These are phyloP conservation scores for Rhagophthalmus giganteus DNA, from an alignment of 2,888 invertebrate species.

Conservation along the genomic window DNA sequence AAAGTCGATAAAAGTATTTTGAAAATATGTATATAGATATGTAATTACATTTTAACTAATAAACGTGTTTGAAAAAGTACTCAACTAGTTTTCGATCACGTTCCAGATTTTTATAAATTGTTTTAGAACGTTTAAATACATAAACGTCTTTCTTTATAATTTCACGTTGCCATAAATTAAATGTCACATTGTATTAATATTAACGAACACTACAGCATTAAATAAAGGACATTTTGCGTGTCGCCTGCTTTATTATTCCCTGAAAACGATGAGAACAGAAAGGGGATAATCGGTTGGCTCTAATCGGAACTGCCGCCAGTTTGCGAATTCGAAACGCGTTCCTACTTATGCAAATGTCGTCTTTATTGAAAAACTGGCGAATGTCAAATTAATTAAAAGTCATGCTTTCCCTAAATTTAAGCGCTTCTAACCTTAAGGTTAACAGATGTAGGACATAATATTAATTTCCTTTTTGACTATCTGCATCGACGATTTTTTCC, in stretches of 20 bases:
- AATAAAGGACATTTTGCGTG: conserved; percentile 47
- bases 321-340: conserved; percentile 43
- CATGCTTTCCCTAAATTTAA: conserved; percentile 24
- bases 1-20: too few relatives aligned
- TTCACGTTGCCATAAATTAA: conserved; percentile 45
- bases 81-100: conserved; percentile 8
- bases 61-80: conserved; percentile 6
- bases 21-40: too few relatives aligned
- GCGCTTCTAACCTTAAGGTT: conserved; percentile 16
- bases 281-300: conserved; percentile 25
- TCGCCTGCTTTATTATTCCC: conserved; percentile 38
- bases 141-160: conserved; percentile 42
- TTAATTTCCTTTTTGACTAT: conserved; percentile 14
- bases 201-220: conserved; percentile 41
- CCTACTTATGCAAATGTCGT: conserved; percentile 40
- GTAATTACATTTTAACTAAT: too few relatives aligned
- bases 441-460: conserved; percentile 21
- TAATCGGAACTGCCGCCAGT: conserved; percentile 29
- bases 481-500: conserved; percentile 1
- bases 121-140: conserved; percentile 31
- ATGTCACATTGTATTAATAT: conserved; percentile 48
- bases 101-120: conserved; percentile 40
- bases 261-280: conserved; percentile 23
- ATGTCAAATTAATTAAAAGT: conserved; percentile 49
- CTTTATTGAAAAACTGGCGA: conserved; percentile 45